Conservation (phyloP, 1,140 invertebrate genomes). For the Vanessa tameamea region DNA sequence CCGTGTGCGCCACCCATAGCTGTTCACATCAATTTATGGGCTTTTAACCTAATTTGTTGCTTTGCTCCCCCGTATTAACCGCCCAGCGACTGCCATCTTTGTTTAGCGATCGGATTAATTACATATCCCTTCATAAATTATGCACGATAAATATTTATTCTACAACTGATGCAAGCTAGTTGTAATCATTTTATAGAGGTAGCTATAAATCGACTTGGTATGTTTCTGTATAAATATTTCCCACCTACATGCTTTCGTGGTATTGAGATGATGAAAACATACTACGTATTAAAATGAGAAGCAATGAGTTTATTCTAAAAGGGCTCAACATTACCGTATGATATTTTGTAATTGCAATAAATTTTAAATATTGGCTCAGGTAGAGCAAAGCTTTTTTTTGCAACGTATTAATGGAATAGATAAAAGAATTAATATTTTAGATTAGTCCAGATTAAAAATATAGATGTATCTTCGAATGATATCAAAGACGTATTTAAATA, state of each 20-base stretch:
- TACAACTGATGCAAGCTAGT: slow-evolving; percentile 13
- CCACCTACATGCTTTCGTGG: too few species aligned
- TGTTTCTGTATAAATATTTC: not conserved
- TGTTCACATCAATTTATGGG: slow-evolving; percentile 76
- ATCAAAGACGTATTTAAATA: too few species aligned
- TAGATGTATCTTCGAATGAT: too few species aligned
- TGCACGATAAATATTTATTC: slow-evolving; percentile 17
- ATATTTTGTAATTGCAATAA: too few species aligned
- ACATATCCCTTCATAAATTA: slow-evolving; percentile 32
- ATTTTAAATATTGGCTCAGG: too few species aligned
- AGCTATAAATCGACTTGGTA: not conserved
- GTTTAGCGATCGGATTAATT: slow-evolving; percentile 39
- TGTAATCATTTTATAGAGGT: slow-evolving; percentile 4
- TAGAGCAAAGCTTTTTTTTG: too few species aligned
- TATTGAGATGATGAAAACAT: too few species aligned
- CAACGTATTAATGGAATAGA: too few species aligned
- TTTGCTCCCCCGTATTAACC: slow-evolving; percentile 33
- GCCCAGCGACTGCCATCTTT: slow-evolving; percentile 38
- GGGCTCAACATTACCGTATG: too few species aligned
- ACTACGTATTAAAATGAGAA: not conserved
- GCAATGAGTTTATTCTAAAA: not conserved
- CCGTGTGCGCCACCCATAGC: slow-evolving; percentile 71
- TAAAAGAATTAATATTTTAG: too few species aligned
- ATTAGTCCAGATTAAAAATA: too few species aligned
- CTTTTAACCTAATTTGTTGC: slow-evolving; percentile 79